Evolutionary conservation across 2,113 vertebrate genomes (phyloP).

Genomic region (Hystrix brachyura): DNA sequence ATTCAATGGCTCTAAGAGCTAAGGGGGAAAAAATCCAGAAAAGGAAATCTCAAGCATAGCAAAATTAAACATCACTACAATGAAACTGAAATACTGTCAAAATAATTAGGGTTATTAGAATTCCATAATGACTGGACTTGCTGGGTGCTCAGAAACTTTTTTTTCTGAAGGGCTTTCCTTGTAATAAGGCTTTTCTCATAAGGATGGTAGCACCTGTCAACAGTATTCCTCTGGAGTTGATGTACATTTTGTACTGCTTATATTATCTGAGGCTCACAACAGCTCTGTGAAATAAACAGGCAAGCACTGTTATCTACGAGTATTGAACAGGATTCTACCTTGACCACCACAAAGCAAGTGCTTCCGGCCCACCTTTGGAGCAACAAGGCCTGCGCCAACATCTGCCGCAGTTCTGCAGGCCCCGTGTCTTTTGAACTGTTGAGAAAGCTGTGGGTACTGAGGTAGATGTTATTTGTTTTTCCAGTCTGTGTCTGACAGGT

Average conservation of each 20-base stretch:
- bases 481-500: constrained; percentile 97
- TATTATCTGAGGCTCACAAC: background rate
- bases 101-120: background rate
- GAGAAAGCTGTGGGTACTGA: constrained; percentile 95
- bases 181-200: background rate
- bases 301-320: background rate
- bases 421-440: constrained; percentile 80
- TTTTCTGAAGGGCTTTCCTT: background rate
- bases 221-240: background rate
- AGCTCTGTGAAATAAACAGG: background rate
- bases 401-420: constrained; percentile 85
- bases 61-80: background rate
- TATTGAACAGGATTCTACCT: background rate
- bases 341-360: constrained; percentile 37
- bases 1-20: background rate
- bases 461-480: constrained; percentile 91
- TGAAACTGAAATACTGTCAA: background rate
- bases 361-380: constrained; percentile 92
- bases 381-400: constrained; percentile 92
- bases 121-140: background rate
- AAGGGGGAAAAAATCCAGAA: background rate
- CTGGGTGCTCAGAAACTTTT: background rate
- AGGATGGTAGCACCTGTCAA: background rate
- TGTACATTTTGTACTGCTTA: background rate
- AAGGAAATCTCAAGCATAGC: background rate